phyloP scores from a whole-genome alignment of 1,140 invertebrate species.

The Limonius californicus region DNA sequence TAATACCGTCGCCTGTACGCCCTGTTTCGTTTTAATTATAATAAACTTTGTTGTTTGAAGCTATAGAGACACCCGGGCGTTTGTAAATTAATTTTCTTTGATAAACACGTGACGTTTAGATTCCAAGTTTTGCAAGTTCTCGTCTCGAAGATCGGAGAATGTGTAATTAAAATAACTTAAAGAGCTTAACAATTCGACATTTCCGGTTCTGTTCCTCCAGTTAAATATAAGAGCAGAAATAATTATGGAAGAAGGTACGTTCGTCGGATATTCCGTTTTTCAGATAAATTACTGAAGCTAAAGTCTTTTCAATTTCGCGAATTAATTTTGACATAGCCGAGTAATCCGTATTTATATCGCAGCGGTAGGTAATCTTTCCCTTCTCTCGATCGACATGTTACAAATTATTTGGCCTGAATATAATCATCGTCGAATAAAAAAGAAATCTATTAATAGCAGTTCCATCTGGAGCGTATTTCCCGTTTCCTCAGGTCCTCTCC shows the following conservation, averaged over 20 bases:
- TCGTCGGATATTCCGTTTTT: too few relatives aligned
- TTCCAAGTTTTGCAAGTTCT: background rate
- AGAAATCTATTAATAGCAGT: conserved; percentile 13
- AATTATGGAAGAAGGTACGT: too few relatives aligned
- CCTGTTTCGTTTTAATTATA: conserved; percentile 26
- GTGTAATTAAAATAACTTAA: conserved; percentile 7
- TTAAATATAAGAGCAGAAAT: background rate
- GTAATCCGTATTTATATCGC: background rate
- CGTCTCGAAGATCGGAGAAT: background rate
- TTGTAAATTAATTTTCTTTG: conserved; percentile 26
- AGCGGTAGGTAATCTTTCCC: background rate
- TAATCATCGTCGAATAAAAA: background rate
- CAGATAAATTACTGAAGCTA: too few relatives aligned
- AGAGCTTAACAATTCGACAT: background rate
- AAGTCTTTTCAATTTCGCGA: too few relatives aligned
- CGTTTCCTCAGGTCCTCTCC: conserved; percentile 9
- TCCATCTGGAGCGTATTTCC: conserved; percentile 5
- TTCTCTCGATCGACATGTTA: conserved; percentile 1
- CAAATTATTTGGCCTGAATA: conserved; percentile 12
- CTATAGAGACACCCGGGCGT: conserved; percentile 20
- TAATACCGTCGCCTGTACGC: conserved; percentile 16
- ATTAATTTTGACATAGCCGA: too few relatives aligned
- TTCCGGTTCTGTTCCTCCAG: conserved; percentile 4
- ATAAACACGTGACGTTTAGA: conserved; percentile 13
- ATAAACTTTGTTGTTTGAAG: conserved; percentile 21